Percentiles rank a stretch among this genome's conserved stretches.
phyloP scores from a whole-genome alignment of 2,888 invertebrate genomes.

The Sepiola atlantica region DNA sequence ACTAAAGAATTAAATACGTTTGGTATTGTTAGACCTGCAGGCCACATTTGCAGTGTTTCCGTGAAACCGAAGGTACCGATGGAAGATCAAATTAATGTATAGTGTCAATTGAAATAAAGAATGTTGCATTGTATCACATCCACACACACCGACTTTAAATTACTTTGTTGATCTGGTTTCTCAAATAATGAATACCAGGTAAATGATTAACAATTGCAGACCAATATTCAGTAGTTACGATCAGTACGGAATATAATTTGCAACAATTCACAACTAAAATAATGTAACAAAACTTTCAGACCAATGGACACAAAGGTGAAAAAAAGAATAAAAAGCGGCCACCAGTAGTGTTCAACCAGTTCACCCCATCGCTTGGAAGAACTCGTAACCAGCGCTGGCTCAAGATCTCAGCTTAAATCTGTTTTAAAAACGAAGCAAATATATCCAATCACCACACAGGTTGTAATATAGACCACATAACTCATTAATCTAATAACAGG shows the following conservation, averaged over 20 bases:
- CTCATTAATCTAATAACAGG: conserved; percentile 9
- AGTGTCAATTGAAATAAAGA: too few species aligned
- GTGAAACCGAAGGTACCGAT: too few species aligned
- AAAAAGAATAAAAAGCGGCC: not conserved
- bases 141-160: not conserved
- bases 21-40: too few species aligned
- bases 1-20: too few species aligned
- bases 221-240: not conserved
- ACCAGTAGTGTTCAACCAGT: not conserved
- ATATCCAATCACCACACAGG: conserved; percentile 16
- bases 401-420: not conserved
- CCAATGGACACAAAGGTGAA: not conserved
- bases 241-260: not conserved
- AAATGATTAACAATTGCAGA: not conserved
- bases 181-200: not conserved
- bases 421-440: not conserved
- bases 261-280: not conserved
- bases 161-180: not conserved
- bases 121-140: too few species aligned
- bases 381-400: not conserved
- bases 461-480: not conserved
- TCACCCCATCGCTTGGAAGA: not conserved
- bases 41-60: too few species aligned
- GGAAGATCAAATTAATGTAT: too few species aligned
- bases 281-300: not conserved